Percentiles rank a stretch among this genome's conserved stretches.
These are phyloP conservation scores for Cryptophagus acutangulus DNA, from an alignment of 2,888 invertebrate species.

Conservation along the genomic window DNA sequence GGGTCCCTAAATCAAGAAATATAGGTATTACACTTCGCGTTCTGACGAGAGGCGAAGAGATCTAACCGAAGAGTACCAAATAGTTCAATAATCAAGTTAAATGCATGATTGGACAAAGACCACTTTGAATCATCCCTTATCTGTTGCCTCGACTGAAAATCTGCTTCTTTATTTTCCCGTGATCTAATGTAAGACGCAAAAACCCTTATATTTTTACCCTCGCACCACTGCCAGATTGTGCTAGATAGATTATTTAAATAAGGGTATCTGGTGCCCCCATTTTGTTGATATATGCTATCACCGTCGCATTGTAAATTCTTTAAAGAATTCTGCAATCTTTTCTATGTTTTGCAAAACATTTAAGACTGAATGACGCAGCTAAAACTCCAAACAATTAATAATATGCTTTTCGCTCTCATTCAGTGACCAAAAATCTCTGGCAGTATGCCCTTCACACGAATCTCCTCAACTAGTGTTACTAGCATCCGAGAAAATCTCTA, in stretches of 20 bases:
- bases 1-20: constrained; percentile 29
- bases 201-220: constrained; percentile 11
- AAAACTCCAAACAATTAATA: constrained; percentile 13
- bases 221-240: constrained; percentile 15
- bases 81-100: constrained; percentile 14
- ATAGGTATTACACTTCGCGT: constrained; percentile 27
- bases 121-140: constrained; percentile 11
- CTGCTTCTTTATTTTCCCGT: constrained; percentile 13
- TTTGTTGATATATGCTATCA: constrained; percentile 15
- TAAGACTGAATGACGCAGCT: constrained; percentile 9
- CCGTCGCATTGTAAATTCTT: constrained; percentile 14
- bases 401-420: constrained; percentile 12
- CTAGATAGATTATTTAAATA: constrained; percentile 6
- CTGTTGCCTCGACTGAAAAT: constrained; percentile 10
- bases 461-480: constrained; percentile 27
- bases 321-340: constrained; percentile 3
- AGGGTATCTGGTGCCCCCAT: constrained; percentile 8
- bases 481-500: constrained; percentile 27
- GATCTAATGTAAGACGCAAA: constrained; percentile 13
- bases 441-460: constrained; percentile 20
- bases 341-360: constrained; percentile 8
- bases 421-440: too few species aligned
- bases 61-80: constrained; percentile 26
- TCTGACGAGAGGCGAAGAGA: constrained; percentile 29
- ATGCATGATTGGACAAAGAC: constrained; percentile 7